These are phyloP conservation scores for Hoplodrina blanda DNA, from an alignment of 2,888 invertebrate species.

Conservation along the genomic window DNA sequence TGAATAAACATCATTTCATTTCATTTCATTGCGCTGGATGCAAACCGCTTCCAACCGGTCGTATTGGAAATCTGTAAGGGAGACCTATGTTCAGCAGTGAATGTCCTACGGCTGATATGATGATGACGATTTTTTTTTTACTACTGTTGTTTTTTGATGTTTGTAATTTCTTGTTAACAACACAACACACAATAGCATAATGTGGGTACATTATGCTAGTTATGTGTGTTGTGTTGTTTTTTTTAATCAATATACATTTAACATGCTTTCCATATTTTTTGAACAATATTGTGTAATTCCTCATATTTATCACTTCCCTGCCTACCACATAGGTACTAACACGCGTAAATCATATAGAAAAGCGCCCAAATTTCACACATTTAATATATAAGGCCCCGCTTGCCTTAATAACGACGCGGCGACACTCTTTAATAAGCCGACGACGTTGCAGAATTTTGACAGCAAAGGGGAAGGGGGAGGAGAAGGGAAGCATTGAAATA, in stretches of 20 bases:
- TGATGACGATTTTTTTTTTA: too few species aligned
- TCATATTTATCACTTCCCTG: conserved; percentile 1
- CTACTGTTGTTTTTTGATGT: too few species aligned
- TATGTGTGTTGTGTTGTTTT: too few species aligned
- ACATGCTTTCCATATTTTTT: background rate
- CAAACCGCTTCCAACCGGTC: too few species aligned
- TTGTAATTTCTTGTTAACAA: too few species aligned
- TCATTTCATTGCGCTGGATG: too few species aligned
- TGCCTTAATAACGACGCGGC: conserved; percentile 64
- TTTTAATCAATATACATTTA: background rate
- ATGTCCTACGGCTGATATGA: too few species aligned
- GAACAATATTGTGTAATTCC: background rate
- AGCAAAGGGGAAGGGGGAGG: conserved; percentile 9
- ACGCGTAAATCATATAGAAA: conserved; percentile 24
- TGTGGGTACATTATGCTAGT: too few species aligned
- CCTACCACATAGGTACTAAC: background rate
- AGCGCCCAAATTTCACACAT: conserved; percentile 46
- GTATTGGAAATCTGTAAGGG: too few species aligned
- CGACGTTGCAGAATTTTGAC: conserved; percentile 65
- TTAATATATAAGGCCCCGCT: conserved; percentile 57
- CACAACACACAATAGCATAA: too few species aligned
- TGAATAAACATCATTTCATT: too few species aligned
- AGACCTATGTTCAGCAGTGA: too few species aligned
- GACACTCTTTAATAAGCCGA: conserved; percentile 66
- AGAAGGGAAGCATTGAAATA: conserved; percentile 49